phyloP scores from a whole-genome alignment of 1,140 invertebrate species.

The Pseudomyrmex pallidus region DNA sequence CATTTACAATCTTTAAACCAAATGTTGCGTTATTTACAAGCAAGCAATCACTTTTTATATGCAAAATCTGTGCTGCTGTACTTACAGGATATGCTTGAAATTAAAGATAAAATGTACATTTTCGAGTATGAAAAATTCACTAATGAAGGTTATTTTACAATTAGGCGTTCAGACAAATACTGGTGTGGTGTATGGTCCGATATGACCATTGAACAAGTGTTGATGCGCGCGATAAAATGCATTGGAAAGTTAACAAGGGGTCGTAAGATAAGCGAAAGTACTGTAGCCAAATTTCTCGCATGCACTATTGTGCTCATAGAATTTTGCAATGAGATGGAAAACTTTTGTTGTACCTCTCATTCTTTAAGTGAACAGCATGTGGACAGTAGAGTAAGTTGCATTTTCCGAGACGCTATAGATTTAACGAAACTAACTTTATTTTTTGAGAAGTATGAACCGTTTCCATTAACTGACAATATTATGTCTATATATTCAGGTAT shows the following conservation, averaged over 20 bases:
- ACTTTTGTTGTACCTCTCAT: conserved; percentile 1
- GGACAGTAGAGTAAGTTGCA: background rate
- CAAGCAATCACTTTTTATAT: background rate
- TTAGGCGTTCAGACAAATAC: conserved; percentile 77
- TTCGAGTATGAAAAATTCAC: background rate
- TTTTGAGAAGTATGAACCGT: background rate
- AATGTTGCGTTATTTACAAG: conserved; percentile 5
- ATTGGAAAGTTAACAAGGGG: conserved; percentile 70
- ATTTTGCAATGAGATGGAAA: conserved; percentile 76
- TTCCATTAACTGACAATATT: background rate
- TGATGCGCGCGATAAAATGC: conserved; percentile 77
- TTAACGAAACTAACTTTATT: background rate
- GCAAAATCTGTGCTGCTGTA: background rate
- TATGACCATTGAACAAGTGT: conserved; percentile 77
- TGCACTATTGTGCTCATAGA: conserved; percentile 56
- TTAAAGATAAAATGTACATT: background rate
- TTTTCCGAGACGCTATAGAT: background rate
- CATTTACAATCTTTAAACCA: too few relatives aligned
- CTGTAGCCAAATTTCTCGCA: too few relatives aligned
- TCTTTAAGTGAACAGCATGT: background rate
- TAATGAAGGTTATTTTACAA: conserved; percentile 61
- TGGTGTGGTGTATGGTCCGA: conserved; percentile 81
- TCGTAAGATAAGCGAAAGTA: conserved; percentile 64
- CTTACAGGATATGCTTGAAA: background rate
- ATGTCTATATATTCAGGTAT: background rate